Base-by-base conservation (phyloP, 2,888 invertebrate genomes). In the Phasia obesa region DNA sequence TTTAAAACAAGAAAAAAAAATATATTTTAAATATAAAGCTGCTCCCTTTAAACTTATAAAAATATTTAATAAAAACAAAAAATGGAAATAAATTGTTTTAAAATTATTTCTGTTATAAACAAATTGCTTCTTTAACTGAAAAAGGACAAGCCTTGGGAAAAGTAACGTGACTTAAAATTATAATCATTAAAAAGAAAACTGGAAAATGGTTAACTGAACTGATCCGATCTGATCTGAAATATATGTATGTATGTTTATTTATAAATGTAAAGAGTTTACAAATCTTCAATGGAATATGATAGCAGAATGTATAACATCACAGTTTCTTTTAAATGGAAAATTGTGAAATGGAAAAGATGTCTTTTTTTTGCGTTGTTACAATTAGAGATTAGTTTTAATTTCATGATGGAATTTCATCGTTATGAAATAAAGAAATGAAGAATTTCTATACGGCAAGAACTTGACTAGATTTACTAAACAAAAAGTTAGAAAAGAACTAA, bases 401-500 rank as follows among this genome's bases (percentile, higher is more conserved):
- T 44, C 11, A 31, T 19, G 19, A 42, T 55, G n/a, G 11, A 2
- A 44, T 9, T 9, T 35, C 11, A 35, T 35, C 35, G 3, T 11
- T 35, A 35, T 35, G 31, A 53, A 23, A 60, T 55, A 51, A 64
- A 42, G 38, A 42, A 21, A 67, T 55, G 3, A 35, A 67, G 13
- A n/a, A 21, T 47, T 67, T 57, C 23, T 73, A 75, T 60, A 81
- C 80, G 89, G 89, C 89, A 89, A 89, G 89, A 89, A 88, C 86
- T 88, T 89, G 89, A 89, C 89, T 89, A 89, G 89, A 89, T 67
- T 78, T 62, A 85, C 71, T 82, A 85, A 84, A 65, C 47, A 62
- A 81, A 75, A 62, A 62, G 67, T 35, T 60, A 64, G 44, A 27
- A 27, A 57, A 57, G 42, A 76, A 69, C 19, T 23, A 53, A 7